Conservation (phyloP, 2,113 vertebrate genomes). For the Taxidea taxus region DNA sequence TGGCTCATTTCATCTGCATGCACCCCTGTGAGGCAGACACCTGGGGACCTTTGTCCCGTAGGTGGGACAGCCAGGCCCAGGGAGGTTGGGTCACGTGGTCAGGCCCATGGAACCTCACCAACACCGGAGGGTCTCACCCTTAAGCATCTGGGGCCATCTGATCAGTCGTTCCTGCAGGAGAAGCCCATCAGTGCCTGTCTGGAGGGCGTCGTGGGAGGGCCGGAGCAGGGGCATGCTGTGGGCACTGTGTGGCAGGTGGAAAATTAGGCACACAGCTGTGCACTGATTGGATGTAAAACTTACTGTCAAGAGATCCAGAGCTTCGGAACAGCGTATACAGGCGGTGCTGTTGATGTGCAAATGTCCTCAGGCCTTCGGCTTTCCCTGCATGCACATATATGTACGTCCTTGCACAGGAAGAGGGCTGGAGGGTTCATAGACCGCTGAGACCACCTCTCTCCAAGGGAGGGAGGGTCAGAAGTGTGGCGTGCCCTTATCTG, state of each 20-base stretch:
- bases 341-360: not conserved
- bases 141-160: not conserved
- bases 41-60: not conserved
- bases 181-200: not conserved
- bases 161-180: not conserved
- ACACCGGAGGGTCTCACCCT: too few species aligned
- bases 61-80: not conserved
- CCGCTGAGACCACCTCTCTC: not conserved
- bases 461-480: not conserved
- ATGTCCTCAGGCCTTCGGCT: not conserved
- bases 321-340: not conserved
- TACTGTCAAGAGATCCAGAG: not conserved
- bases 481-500: not conserved
- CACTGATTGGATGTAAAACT: not conserved
- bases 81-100: not conserved
- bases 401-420: not conserved
- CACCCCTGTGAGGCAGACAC: too few species aligned
- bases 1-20: not conserved
- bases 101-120: not conserved
- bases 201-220: not conserved
- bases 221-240: not conserved
- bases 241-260: not conserved
- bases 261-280: not conserved
- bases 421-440: not conserved
- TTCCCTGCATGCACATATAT: not conserved